These are phyloP conservation scores for Vanessa atalanta DNA, from an alignment of 1,140 invertebrate genomes.

Conservation along the genomic window DNA sequence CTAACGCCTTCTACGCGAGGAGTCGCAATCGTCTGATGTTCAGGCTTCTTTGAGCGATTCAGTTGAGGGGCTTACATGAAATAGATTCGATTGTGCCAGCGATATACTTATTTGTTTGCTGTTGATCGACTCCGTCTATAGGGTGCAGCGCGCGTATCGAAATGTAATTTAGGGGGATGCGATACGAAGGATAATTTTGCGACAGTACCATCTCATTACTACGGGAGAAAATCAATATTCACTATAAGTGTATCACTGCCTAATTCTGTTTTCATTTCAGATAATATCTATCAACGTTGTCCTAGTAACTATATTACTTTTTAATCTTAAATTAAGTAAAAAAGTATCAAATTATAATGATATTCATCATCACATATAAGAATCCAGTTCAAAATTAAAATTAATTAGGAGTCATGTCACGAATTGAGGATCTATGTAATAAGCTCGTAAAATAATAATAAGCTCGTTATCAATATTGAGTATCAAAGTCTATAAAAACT, in stretches of 20 bases:
- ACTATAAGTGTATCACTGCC: not conserved
- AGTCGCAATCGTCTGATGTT: slow-evolving; percentile 35
- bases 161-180: slow-evolving; percentile 52
- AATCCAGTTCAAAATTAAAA: too few species aligned
- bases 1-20: slow-evolving; percentile 12
- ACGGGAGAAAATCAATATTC: not conserved
- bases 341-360: too few species aligned
- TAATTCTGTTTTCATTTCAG: not conserved
- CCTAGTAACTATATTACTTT: too few species aligned
- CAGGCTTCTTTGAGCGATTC: slow-evolving; percentile 65
- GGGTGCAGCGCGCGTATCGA: slow-evolving; percentile 43
- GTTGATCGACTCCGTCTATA: slow-evolving; percentile 58
- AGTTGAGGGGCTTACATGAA: slow-evolving; percentile 64
- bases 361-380: too few species aligned
- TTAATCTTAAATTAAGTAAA: too few species aligned
- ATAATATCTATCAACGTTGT: too few species aligned
- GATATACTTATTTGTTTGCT: slow-evolving; percentile 69
- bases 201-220: slow-evolving; percentile 17
- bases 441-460: too few species aligned
- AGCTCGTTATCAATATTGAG: too few species aligned
- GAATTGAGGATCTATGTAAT: too few species aligned
- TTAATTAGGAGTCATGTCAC: too few species aligned
- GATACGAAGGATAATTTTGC: slow-evolving; percentile 33
- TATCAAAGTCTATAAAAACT: too few species aligned
- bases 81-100: slow-evolving; percentile 61